Evolutionary conservation across 2,797 vertebrate genomes (phyloP).

Genomic region (Poeciliopsis presidionis): DNA sequence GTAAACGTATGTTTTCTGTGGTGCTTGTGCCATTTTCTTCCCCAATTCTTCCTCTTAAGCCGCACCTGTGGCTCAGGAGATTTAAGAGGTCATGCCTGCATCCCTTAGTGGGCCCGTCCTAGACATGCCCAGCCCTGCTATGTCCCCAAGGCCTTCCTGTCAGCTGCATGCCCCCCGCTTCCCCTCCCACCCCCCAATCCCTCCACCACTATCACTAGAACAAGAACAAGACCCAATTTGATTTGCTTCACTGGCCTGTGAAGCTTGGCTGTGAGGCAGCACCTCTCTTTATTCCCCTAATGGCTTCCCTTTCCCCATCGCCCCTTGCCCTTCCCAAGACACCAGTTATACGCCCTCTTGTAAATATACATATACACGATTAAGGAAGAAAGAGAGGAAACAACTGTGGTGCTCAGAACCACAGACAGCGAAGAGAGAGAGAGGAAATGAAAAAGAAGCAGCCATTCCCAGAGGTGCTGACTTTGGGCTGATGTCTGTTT

Average conservation of each 20-base stretch:
- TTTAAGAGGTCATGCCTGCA: slow-evolving; percentile 56
- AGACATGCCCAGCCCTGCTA: slow-evolving; percentile 74
- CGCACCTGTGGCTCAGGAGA: slow-evolving; percentile 70
- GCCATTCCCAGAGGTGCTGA: slow-evolving; percentile 82
- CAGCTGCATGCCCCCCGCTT: slow-evolving; percentile 46
- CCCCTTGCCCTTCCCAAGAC: slow-evolving; percentile 84
- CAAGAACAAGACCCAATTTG: slow-evolving; percentile 95
- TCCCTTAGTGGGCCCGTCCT: slow-evolving; percentile 54
- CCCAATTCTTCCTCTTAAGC: slow-evolving; percentile 21
- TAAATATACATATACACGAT: slow-evolving; percentile 94
- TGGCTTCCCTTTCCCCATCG: slow-evolving; percentile 87
- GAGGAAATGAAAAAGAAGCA: slow-evolving; percentile 43
- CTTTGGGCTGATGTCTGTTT: slow-evolving; percentile 86
- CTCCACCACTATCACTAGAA: slow-evolving; percentile 57
- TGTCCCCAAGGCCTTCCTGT: slow-evolving; percentile 66
- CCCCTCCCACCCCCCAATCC: background rate
- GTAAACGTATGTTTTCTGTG: background rate
- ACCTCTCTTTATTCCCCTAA: slow-evolving; percentile 94
- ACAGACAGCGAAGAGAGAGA: slow-evolving; percentile 39
- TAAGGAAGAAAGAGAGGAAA: slow-evolving; percentile 31
- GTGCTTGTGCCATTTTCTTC: background rate
- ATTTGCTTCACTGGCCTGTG: slow-evolving; percentile 97
- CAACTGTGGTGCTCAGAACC: slow-evolving; percentile 32
- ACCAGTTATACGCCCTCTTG: slow-evolving; percentile 92
- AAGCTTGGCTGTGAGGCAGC: slow-evolving; percentile 90